phyloP scores from a whole-genome alignment of 2,113 vertebrate genomes.

The Nibea albiflora region DNA sequence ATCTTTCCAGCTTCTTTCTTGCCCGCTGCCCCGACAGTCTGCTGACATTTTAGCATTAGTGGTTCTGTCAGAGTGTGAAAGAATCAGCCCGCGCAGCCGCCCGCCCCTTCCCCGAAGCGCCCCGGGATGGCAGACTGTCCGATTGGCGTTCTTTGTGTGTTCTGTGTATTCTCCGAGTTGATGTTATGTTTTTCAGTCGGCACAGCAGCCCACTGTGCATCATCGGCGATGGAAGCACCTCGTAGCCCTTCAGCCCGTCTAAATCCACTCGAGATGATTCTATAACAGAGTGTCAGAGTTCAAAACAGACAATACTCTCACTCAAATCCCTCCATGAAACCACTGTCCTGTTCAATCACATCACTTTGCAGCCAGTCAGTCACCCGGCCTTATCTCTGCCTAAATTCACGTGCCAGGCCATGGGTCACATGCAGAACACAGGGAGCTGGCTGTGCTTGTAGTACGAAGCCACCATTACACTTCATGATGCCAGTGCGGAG shows the following conservation, averaged over 20 bases:
- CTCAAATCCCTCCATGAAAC: constrained; percentile 34
- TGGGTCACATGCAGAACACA: constrained; percentile 17
- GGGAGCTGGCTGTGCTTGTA: background rate
- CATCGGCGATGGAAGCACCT: constrained; percentile 43
- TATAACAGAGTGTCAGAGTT: constrained; percentile 64
- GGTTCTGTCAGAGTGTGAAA: constrained; percentile 63
- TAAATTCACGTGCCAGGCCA: background rate
- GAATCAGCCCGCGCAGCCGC: constrained; percentile 28
- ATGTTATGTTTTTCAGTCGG: constrained; percentile 46
- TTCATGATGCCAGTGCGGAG: background rate
- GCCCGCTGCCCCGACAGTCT: constrained; percentile 33
- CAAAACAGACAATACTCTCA: constrained; percentile 56
- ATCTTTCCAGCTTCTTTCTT: background rate
- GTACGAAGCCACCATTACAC: background rate
- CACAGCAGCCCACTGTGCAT: constrained; percentile 26
- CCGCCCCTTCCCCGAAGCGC: background rate
- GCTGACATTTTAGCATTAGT: constrained; percentile 70
- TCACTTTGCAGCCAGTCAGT: constrained; percentile 25
- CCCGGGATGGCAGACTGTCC: constrained; percentile 35
- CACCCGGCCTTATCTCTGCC: background rate
- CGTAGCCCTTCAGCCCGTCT: constrained; percentile 43
- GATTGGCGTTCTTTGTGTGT: constrained; percentile 38
- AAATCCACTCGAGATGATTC: constrained; percentile 64
- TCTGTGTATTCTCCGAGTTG: constrained; percentile 37
- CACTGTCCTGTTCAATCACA: constrained; percentile 51